Conservation (phyloP, 2,888 invertebrate species). For the Branchellion lobata region DNA sequence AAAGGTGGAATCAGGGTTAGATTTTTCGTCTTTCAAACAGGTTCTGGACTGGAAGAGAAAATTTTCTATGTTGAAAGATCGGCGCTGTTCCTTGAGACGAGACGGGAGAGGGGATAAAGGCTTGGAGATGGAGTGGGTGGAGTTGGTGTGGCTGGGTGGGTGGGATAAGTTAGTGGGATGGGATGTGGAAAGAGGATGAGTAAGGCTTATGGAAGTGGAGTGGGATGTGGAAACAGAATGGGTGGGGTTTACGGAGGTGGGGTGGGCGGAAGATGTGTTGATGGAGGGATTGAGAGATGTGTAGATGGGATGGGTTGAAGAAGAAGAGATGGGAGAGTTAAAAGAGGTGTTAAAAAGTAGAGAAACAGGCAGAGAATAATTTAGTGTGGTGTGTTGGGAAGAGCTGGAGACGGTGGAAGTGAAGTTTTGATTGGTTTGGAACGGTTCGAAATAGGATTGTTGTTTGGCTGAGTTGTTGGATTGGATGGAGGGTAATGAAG, state of each 20-base stretch:
- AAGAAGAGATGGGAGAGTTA: not conserved
- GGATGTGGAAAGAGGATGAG: too few species aligned
- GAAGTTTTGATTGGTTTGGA: too few species aligned
- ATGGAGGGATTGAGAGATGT: too few species aligned
- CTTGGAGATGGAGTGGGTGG: not conserved
- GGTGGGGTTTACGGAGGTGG: too few species aligned
- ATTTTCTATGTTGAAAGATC: not conserved
- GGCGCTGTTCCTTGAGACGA: not conserved
- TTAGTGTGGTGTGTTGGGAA: too few species aligned
- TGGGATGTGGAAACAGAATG: not conserved
- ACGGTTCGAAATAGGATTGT: too few species aligned
- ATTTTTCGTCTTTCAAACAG: too few species aligned
- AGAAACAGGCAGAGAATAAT: not conserved
- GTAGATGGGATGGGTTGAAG: not conserved
- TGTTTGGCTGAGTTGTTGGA: too few species aligned
- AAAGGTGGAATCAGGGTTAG: too few species aligned
- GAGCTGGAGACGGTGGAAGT: not conserved
- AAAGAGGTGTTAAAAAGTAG: not conserved
- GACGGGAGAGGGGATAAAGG: not conserved
- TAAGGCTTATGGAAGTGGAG: too few species aligned
- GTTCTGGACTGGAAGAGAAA: not conserved
- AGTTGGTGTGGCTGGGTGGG: not conserved
- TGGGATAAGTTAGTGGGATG: too few species aligned
- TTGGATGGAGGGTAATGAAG: not conserved
- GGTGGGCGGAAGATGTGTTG: too few species aligned